These are phyloP conservation scores for Tamias sibiricus DNA, from an alignment of 2,113 vertebrate genomes.

Conservation along the genomic window DNA sequence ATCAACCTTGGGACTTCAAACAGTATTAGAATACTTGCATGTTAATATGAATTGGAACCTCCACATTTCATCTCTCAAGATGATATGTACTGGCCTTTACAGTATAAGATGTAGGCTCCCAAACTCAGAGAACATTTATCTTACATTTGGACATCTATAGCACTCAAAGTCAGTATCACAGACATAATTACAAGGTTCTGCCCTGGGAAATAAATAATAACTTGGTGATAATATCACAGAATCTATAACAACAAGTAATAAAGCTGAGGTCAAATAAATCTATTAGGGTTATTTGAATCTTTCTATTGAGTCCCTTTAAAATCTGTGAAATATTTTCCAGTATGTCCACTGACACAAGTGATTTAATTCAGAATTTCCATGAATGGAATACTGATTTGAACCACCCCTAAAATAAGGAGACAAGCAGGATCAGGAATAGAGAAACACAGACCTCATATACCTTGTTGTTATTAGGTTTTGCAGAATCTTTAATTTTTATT, in stretches of 20 bases:
- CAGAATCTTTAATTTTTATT: too few species aligned
- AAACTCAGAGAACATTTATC: background rate
- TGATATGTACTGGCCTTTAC: background rate
- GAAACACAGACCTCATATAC: background rate
- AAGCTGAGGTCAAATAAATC: background rate
- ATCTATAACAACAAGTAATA: background rate
- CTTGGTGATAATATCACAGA: background rate
- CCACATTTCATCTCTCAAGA: background rate
- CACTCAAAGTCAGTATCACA: background rate
- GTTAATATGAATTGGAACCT: background rate
- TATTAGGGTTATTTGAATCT: background rate
- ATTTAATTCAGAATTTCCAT: background rate
- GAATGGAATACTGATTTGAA: background rate
- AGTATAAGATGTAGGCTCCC: background rate
- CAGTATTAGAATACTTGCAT: background rate
- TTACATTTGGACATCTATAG: background rate
- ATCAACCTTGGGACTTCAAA: background rate
- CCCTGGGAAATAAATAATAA: background rate
- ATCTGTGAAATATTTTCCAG: background rate
- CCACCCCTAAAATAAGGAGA: background rate
- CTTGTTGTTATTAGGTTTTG: background rate
- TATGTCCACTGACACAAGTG: background rate
- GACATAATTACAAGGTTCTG: background rate
- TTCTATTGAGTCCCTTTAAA: background rate
- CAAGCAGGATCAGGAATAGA: background rate